Conservation (phyloP, 2,797 vertebrate genomes). For the Decapterus maruadsi region DNA sequence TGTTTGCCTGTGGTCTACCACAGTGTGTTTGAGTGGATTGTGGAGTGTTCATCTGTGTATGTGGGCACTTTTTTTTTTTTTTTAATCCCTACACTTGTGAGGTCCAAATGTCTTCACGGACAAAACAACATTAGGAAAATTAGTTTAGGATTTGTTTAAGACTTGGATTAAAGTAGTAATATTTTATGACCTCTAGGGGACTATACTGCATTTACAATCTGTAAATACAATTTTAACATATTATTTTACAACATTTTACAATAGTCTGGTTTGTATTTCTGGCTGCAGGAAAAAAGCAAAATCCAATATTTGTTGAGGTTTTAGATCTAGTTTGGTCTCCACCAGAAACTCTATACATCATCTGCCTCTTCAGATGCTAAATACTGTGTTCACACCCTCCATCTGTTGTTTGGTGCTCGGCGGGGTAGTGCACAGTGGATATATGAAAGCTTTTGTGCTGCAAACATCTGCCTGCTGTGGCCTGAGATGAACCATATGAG, state of each 20-base stretch:
- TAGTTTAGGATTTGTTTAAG: neutral
- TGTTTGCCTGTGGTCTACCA: slow-evolving; percentile 67
- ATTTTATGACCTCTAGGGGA: neutral
- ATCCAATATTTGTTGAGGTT: neutral
- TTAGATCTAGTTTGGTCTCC: neutral
- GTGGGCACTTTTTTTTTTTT: slow-evolving; percentile 7
- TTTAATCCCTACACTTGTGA: slow-evolving; percentile 18
- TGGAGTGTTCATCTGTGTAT: slow-evolving; percentile 23
- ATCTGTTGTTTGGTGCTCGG: neutral
- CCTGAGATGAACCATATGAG: neutral
- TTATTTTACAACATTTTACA: neutral
- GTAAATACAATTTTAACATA: neutral
- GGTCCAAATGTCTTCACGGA: slow-evolving; percentile 8
- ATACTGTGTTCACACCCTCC: neutral
- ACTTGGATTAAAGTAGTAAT: neutral
- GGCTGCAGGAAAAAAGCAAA: neutral
- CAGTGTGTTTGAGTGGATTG: slow-evolving; percentile 51
- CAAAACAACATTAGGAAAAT: slow-evolving; percentile 8
- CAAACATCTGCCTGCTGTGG: neutral
- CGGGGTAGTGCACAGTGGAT: neutral
- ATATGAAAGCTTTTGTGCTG: neutral
- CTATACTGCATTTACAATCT: neutral
- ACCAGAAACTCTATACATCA: neutral
- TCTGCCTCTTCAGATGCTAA: neutral
- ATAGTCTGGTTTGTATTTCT: neutral